Conservation (phyloP, 2,113 vertebrate genomes). For the Aegotheles bennettii region DNA sequence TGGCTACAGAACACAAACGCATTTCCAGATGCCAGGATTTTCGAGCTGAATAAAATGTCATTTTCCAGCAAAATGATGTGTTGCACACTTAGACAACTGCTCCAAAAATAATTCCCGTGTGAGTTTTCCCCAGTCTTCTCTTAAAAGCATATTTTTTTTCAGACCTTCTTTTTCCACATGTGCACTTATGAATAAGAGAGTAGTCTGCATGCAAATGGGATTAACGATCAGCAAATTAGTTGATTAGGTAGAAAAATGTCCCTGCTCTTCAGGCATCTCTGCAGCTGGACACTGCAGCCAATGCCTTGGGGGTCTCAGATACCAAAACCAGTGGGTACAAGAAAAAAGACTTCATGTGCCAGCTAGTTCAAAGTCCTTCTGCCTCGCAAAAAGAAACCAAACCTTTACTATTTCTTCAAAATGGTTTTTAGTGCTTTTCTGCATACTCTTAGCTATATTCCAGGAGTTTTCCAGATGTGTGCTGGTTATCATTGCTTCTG, state of each 20-base stretch:
- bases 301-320: not conserved
- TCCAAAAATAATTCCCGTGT: not conserved
- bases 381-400: not conserved
- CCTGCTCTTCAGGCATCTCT: not conserved
- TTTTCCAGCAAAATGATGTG: not conserved
- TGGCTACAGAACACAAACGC: not conserved
- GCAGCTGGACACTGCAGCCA: accelerated
- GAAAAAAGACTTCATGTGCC: not conserved
- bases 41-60: not conserved
- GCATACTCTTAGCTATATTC: not conserved
- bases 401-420: not conserved
- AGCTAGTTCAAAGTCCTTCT: not conserved
- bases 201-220: not conserved
- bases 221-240: not conserved
- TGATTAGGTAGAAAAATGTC: not conserved
- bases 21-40: not conserved
- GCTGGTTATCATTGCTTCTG: not conserved
- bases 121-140: not conserved
- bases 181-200: not conserved
- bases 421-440: not conserved
- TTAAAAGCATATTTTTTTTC: not conserved
- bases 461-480: not conserved
- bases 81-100: not conserved
- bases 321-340: not conserved
- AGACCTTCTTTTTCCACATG: accelerated